phyloP scores from a whole-genome alignment of 2,113 vertebrate species.

The Aspiorhynchus laticeps region DNA sequence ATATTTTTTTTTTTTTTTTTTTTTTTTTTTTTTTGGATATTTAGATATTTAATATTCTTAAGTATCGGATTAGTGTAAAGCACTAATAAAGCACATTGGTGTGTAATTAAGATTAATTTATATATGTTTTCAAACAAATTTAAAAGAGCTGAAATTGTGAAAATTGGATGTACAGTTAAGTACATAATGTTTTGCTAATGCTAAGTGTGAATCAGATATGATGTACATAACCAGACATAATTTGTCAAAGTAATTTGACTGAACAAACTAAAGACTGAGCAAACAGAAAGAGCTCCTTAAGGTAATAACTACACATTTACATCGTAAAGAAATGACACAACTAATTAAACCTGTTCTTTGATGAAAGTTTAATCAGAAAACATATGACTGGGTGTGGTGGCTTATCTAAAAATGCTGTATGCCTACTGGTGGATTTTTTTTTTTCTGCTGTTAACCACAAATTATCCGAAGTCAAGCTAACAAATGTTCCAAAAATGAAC shows the following conservation, averaged over 20 bases:
- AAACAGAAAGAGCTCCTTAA: not conserved
- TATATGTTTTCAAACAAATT: not conserved
- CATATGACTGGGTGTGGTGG: not conserved
- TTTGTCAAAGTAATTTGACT: no score
- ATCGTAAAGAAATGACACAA: no score
- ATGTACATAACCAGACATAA: not conserved
- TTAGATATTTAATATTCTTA: no score
- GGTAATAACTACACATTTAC: not conserved
- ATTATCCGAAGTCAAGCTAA: not conserved
- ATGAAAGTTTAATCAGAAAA: not conserved
- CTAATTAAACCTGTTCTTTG: not conserved
- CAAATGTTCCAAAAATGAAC: not conserved
- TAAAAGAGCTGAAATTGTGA: not conserved
- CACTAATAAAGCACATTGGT: not conserved
- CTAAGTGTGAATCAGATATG: not conserved
- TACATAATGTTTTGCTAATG: not conserved
- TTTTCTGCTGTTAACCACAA: not conserved
- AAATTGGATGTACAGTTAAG: not conserved
- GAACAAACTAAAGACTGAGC: no score
- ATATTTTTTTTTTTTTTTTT: no score
- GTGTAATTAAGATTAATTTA: not conserved
- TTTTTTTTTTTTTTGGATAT: no score
- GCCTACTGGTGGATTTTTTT: not conserved
- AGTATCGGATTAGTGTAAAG: no score
- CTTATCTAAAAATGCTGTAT: not conserved